phyloP scores from a whole-genome alignment of 2,888 invertebrate species.

The Balanococcus diminutus region DNA sequence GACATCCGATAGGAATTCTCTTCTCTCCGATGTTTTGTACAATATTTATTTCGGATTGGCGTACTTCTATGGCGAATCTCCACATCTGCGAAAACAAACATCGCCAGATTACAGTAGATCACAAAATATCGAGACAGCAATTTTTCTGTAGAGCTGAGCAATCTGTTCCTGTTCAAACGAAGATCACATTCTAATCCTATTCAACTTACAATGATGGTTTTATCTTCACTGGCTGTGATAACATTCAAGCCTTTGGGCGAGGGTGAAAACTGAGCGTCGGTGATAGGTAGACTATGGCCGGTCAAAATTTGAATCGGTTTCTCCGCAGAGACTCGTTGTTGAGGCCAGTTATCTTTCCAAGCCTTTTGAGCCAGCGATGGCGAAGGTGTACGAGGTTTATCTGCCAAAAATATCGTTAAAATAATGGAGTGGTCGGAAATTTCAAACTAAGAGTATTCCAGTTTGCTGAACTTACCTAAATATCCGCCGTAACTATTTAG shows the following conservation, averaged over 20 bases:
- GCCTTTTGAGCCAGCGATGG: constrained; percentile 50
- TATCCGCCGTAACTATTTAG: constrained; percentile 26
- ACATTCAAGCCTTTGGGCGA: constrained; percentile 36
- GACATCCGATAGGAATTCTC: too few species aligned
- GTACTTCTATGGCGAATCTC: too few species aligned
- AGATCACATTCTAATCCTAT: background rate
- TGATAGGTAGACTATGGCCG: constrained; percentile 43
- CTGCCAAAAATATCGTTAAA: constrained; percentile 1
- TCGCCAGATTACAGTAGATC: too few species aligned
- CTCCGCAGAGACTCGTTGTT: constrained; percentile 10
- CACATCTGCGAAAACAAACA: too few species aligned
- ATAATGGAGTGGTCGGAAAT: background rate
- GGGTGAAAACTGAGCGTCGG: constrained; percentile 54
- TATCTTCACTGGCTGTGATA: constrained; percentile 51
- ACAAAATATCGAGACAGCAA: too few species aligned
- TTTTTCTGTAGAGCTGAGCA: too few species aligned
- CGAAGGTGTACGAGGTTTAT: constrained; percentile 56
- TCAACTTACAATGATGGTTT: constrained; percentile 51
- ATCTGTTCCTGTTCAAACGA: too few species aligned
- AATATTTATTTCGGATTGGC: too few species aligned
- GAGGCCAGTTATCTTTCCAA: constrained; percentile 52
- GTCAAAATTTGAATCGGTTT: constrained; percentile 31
- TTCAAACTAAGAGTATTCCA: background rate
- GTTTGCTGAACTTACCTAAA: background rate
- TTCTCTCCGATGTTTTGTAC: too few species aligned